phyloP scores from a whole-genome alignment of 2,888 invertebrate genomes.

The Trypoxylon attenuatum region DNA sequence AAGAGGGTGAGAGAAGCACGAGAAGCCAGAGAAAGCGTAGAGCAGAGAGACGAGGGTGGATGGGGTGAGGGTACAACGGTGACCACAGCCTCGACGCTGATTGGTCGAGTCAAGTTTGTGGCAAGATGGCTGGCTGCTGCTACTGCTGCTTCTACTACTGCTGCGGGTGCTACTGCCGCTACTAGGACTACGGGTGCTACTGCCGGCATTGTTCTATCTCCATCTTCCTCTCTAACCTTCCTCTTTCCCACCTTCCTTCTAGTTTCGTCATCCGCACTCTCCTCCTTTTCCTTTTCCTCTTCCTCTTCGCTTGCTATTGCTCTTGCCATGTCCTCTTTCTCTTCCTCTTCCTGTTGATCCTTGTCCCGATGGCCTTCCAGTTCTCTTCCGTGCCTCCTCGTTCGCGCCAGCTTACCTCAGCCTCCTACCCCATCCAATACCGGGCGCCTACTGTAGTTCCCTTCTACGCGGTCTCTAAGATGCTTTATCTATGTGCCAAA shows the following conservation, averaged over 20 bases:
- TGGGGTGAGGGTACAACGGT: slow-evolving; percentile 68
- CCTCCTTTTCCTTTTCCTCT: too few relatives aligned
- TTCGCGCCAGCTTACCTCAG: slow-evolving; percentile 50
- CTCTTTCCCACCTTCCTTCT: slow-evolving; percentile 24
- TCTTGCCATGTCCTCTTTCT: not conserved
- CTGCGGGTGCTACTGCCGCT: not conserved
- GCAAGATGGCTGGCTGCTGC: slow-evolving; percentile 72
- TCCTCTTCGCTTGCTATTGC: not conserved
- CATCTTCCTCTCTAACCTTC: slow-evolving; percentile 35
- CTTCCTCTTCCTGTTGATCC: slow-evolving; percentile 16
- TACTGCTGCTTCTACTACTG: slow-evolving; percentile 25
- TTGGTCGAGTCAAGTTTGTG: slow-evolving; percentile 75
- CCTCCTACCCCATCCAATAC: slow-evolving; percentile 45
- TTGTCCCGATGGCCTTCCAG: not conserved
- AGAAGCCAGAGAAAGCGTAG: slow-evolving; percentile 37
- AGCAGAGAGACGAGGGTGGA: slow-evolving; percentile 47
- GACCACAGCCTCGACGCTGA: slow-evolving; percentile 74
- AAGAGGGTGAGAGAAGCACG: slow-evolving; percentile 36
- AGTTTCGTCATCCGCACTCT: slow-evolving; percentile 19
- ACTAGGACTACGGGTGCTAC: slow-evolving; percentile 62
- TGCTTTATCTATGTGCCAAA: slow-evolving; percentile 69
- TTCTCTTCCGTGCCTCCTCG: slow-evolving; percentile 24
- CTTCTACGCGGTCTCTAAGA: slow-evolving; percentile 68
- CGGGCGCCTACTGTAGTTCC: slow-evolving; percentile 51
- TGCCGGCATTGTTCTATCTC: slow-evolving; percentile 53